These are phyloP conservation scores for Geophilus truncorum DNA, from an alignment of 2,888 invertebrate species.

Conservation along the genomic window DNA sequence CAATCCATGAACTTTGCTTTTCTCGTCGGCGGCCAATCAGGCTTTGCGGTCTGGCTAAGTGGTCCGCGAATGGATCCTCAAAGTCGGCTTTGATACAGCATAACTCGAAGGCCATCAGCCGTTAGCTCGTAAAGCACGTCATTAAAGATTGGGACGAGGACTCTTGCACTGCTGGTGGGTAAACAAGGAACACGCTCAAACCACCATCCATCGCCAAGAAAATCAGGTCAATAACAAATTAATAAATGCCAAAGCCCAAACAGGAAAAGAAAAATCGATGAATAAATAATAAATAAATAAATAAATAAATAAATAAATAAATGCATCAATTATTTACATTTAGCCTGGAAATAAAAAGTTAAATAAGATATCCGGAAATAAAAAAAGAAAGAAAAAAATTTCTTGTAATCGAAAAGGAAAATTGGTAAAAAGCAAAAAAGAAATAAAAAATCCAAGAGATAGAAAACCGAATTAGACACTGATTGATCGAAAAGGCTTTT, in stretches of 20 bases:
- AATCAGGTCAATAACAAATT: conserved; percentile 16
- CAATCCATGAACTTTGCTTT: neutral
- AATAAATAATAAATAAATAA: neutral
- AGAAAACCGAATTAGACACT: conserved; percentile 6
- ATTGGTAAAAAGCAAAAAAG: neutral
- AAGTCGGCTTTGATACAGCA: conserved; percentile 20
- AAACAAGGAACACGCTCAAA: conserved; percentile 4
- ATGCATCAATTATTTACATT: neutral
- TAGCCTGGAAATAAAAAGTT: neutral
- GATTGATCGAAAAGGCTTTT: conserved; percentile 16
- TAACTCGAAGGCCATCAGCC: conserved; percentile 20
- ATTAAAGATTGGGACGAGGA: conserved; percentile 20
- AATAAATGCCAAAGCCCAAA: conserved; percentile 7
- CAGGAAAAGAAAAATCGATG: neutral
- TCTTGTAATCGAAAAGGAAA: neutral
- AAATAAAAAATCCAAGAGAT: neutral
- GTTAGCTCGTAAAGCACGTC: conserved; percentile 20
- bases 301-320: neutral
- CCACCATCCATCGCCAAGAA: conserved; percentile 1
- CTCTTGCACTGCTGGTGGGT: conserved; percentile 18
- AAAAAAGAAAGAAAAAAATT: too few relatives aligned
- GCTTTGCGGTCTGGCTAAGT: conserved; percentile 16
- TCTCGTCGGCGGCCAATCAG: conserved; percentile 15
- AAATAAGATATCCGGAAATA: neutral
- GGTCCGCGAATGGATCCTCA: conserved; percentile 20